Evolutionary conservation across 2,113 vertebrate species (phyloP), one percentile per base, ranked within the genome.

Genomic region (Menidia beryllina): DNA sequence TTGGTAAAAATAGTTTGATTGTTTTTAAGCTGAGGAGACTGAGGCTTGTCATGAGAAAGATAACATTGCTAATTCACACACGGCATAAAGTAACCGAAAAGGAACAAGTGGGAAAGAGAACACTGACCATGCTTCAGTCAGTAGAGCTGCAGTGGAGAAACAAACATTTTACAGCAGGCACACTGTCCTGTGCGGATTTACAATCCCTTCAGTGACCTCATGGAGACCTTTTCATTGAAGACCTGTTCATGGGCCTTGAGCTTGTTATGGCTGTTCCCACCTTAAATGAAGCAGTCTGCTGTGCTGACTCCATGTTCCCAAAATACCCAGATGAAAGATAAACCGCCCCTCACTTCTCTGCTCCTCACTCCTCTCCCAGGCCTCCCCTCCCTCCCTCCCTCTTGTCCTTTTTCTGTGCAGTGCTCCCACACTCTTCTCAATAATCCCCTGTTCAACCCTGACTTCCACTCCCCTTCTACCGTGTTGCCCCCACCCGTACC

Each of bases 241-340:
- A 67, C 58, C 71, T 70, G 69, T 51, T 51, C 65, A 23, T 17
- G 26, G 47, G 63, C 77, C 49, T 26, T 13, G 52, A 74, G 52
- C 74, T 73, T 38, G 59, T 60, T 62, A 73, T 23, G 43, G 60
- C 73, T 74, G 19, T 61, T 82, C 84, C 78, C 82, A 76, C 77
- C 77, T 87, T 79, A 83, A 87, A 81, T 12, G 55, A 88, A 72
- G 49, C 60, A 58, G 76, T 68, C 63, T 71, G 48, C 45, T 71
- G 69, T 67, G 30, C 49, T 87, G 84, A 87, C 71, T 57, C 75
- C 36, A 81, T 84, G 84, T 79, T 88, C 86, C 87, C 76, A 89
- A 90, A 91, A 91, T 90, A 91, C 89, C 89, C 7, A 30, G 61
- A 77, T 84, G 83, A 83, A 87, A 91, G 90, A 89, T 84, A 86